Evolutionary conservation across 2,888 invertebrate genomes (phyloP).

Genomic region (Bimastos eiseni): DNA sequence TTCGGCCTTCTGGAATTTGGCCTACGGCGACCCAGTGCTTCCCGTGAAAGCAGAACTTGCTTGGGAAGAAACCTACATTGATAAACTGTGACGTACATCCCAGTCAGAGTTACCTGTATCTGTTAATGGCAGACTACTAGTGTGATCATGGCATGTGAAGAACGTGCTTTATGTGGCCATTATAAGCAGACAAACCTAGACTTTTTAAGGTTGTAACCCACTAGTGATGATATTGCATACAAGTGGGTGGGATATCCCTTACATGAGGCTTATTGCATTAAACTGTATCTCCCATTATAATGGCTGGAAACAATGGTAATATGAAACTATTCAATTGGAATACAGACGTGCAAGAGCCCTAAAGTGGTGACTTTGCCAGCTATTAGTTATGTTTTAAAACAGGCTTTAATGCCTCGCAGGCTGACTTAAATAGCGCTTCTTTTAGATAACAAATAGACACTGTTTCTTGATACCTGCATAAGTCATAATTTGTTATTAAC

Average conservation of each 20-base stretch:
- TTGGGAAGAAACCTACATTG: background rate
- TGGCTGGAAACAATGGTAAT: background rate
- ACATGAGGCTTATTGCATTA: background rate
- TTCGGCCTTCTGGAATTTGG: background rate
- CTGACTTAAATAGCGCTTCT: background rate
- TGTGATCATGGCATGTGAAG: background rate
- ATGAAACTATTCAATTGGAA: background rate
- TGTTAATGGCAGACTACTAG: background rate
- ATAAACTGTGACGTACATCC: background rate
- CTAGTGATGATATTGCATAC: background rate
- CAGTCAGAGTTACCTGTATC: background rate
- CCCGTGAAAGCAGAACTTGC: background rate
- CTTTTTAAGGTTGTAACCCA: background rate
- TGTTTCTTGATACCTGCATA: background rate
- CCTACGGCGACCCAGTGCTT: background rate
- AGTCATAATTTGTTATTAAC: background rate
- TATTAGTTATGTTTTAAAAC: background rate
- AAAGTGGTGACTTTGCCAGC: background rate
- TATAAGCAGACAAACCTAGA: background rate
- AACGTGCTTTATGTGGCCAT: background rate
- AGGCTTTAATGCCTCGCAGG: background rate
- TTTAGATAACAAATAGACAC: background rate
- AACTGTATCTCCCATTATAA: background rate
- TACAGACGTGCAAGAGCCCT: background rate
- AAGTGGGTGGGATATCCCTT: background rate